A percentile compares a stretch with the other conserved stretches of the same genome.
Conservation (phyloP, 2,113 vertebrate genomes). For the Microcebus jonahi region DNA sequence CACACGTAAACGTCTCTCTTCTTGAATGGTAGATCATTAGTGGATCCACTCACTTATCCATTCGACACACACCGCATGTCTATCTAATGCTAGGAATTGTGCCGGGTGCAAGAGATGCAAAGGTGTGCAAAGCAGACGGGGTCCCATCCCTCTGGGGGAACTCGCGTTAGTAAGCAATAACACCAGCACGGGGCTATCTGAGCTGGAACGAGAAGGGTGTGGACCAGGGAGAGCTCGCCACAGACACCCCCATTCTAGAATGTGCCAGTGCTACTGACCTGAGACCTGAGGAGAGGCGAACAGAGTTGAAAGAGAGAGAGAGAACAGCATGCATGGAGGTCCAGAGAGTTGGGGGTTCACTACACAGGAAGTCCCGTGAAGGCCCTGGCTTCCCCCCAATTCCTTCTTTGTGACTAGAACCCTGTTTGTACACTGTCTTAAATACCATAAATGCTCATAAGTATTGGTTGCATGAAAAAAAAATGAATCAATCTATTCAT, state of each 20-base stretch:
- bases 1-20: neutral
- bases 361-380: neutral
- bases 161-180: too few relatives aligned
- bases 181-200: accelerated
- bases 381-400: neutral
- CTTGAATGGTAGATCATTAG: neutral
- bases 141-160: too few relatives aligned
- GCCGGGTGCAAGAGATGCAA: neutral
- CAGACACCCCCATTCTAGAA: neutral
- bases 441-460: neutral
- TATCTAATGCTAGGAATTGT: neutral
- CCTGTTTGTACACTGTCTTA: neutral
- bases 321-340: neutral
- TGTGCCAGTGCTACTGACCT: neutral
- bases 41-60: neutral
- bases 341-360: neutral
- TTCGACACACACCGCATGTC: neutral
- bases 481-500: neutral
- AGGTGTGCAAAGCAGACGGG: neutral
- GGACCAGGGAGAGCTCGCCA: too few relatives aligned
- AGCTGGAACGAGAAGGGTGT: neutral
- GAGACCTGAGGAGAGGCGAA: neutral
- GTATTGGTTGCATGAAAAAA: neutral
- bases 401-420: neutral
- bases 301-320: neutral